Evolutionary conservation across 2,888 invertebrate genomes (phyloP), one percentile per base, ranked within the genome.

Genomic region (Altica lythri): DNA sequence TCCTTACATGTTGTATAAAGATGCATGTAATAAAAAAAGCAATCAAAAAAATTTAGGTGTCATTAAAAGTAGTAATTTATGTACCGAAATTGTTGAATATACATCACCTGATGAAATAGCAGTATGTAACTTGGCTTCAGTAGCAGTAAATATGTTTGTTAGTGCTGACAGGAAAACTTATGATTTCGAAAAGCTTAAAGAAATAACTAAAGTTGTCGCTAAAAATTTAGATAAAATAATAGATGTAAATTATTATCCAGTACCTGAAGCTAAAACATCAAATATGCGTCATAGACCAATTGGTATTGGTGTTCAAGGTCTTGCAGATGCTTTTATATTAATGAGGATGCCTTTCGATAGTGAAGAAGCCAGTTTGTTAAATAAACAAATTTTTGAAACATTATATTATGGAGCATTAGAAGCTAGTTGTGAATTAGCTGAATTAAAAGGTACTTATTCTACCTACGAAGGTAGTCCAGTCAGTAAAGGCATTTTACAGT

Each of bases 31-130:
- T 73, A 79, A 90, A 1, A 99, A 99, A 78, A 94, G 94, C 55
- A 99, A 99, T 76, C 99, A 99, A 70, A 90, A 98, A 75, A 97
- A 99, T 78, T 79, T 99, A 53, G 99, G 99, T 9, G 98, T 98
- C 0, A 99, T 99, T 64, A 96, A 95, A 77, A 94, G 96, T 76
- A 95, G 95, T 68, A 99, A 99, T 76, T 80, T 99, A 27, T 99
- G 98, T 74, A 98, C 99, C 0, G 99, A 99, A 83, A 93, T 99
- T 64, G 86, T 99, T 0, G 92, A 99, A 75, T 99, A 95, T 75
- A 93, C 92, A 2, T 84, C 92, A 9, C 78, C 86, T 1, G 93
- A 95, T 77, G 97, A 98, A 82, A 86, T 96, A 22, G 98, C 98
- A 4, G 98, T 98, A 0, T 99, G 98, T 75, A 98, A 98, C 79